These are phyloP conservation scores for Puffinus mauretanicus DNA, from an alignment of 2,113 vertebrate genomes.

Conservation along the genomic window DNA sequence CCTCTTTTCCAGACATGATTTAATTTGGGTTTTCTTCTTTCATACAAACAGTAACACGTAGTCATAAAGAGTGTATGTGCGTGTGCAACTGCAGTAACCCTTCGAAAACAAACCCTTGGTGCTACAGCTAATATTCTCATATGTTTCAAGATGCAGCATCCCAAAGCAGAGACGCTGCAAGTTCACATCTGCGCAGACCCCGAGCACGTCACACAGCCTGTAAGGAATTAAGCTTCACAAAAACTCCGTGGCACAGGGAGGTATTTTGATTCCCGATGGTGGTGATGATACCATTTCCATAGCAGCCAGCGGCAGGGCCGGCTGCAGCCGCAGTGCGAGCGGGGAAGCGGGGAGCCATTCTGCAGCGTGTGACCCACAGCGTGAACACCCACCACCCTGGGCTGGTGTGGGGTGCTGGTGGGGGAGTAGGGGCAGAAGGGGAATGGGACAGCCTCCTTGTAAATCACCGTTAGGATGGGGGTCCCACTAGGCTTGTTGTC, in stretches of 20 bases:
- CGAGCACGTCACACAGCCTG: background rate
- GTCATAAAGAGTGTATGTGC: background rate
- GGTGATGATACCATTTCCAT: background rate
- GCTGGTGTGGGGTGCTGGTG: background rate
- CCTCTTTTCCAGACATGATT: background rate
- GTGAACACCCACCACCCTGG: accelerated
- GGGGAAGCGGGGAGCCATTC: background rate
- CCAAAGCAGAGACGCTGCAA: background rate
- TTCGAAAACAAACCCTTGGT: background rate
- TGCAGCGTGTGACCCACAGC: background rate
- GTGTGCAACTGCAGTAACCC: background rate
- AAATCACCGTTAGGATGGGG: background rate
- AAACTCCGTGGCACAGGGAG: background rate
- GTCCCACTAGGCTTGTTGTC: background rate
- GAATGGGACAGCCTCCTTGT: background rate
- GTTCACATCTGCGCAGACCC: background rate
- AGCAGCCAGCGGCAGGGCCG: accelerated
- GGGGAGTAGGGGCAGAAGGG: background rate
- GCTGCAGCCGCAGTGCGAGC: background rate
- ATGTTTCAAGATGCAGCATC: background rate
- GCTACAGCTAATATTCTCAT: background rate
- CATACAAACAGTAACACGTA: background rate
- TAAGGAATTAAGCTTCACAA: background rate
- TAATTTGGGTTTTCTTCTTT: background rate
- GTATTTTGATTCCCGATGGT: background rate